Base-by-base conservation (phyloP, 2,888 invertebrate genomes). In the Pinctada fucata region DNA sequence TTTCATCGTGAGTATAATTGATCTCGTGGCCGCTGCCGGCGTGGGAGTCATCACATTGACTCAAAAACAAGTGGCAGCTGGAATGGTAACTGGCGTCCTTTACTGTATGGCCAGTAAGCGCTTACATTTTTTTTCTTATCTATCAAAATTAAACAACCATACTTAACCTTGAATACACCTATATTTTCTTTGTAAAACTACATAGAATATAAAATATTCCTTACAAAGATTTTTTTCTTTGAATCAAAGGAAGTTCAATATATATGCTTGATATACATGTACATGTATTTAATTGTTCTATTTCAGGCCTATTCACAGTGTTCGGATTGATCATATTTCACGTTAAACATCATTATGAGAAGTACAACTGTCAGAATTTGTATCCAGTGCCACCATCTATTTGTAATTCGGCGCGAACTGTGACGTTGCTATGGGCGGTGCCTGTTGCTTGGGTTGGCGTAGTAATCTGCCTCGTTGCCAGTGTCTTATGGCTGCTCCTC, bases 311-410 rank as follows among this genome's bases (percentile, higher is more conserved):
- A 1, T 97, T 98, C 93, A 97, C 97, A 48, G 94, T 97, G 85
- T 97, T 98, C 93, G 97, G 97, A 0, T 94, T 97, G 80, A 95
- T 97, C 93, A 97, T 97, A 92, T 97, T 97, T 91, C 97, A 97
- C 93, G 97, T 96, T 93, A 97, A 97, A 92, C 94, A 97, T 50
- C 87, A 86, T 75, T 91, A 90, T 77, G 89, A 90, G 82, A 84
- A 80, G 31, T 86, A 86, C 72, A 82, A 86, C 69, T 89, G 90
- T 75, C 88, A 87, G 72, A 80, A 85, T 0, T 84, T 90, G 71
- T 80, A 82, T 47, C 78, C 77, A 6, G 80, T 96, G 96, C 92
- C 94, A 93, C 81, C 94, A 94, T 66, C 90, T 80, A 82, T 91
- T 82, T 87, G 93, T 90, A 13, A 6, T 13, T 72, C 87, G 82